Evolutionary conservation across 2,113 vertebrate species (phyloP).

Genomic region (Rhodinocichla rosea): DNA sequence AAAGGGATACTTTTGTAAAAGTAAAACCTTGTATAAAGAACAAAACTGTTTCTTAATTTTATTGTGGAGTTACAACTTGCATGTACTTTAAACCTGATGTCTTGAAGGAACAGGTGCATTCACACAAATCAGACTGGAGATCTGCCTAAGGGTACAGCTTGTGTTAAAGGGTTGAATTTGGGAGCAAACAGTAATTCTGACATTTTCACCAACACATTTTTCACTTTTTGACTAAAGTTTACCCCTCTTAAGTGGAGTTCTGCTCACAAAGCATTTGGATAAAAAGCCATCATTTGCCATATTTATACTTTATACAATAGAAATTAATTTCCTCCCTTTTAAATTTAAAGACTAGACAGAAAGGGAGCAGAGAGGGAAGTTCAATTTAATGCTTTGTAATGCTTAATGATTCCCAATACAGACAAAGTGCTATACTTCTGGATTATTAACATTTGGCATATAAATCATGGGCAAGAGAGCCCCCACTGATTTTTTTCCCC

Average conservation of each 20-base stretch:
- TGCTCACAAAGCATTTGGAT: conserved; percentile 75
- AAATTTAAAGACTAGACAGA: conserved; percentile 61
- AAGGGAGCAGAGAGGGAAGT: conserved; percentile 57
- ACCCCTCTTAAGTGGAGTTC: conserved; percentile 70
- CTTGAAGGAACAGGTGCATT: conserved; percentile 71
- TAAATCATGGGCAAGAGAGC: neutral
- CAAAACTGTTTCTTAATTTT: conserved; percentile 84
- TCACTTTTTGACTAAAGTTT: conserved; percentile 70
- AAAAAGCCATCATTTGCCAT: conserved; percentile 79
- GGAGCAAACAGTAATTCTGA: conserved; percentile 63
- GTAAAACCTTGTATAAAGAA: conserved; percentile 86
- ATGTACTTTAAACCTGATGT: conserved; percentile 77
- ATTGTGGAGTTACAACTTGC: conserved; percentile 81
- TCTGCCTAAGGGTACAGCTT: conserved; percentile 69
- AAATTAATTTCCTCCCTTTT: conserved; percentile 64
- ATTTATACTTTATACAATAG: conserved; percentile 66
- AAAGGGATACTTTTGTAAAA: conserved; percentile 90
- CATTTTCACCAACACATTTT: conserved; percentile 73
- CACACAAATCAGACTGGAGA: conserved; percentile 61
- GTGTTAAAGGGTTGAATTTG: conserved; percentile 70
- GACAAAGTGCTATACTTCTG: conserved; percentile 57
- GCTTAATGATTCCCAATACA: conserved; percentile 59
- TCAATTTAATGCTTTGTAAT: conserved; percentile 52
- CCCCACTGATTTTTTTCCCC: neutral
- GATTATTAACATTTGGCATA: conserved; percentile 61